Evolutionary conservation across 1,140 invertebrate genomes (phyloP).

Genomic region (Heliconius himera): DNA sequence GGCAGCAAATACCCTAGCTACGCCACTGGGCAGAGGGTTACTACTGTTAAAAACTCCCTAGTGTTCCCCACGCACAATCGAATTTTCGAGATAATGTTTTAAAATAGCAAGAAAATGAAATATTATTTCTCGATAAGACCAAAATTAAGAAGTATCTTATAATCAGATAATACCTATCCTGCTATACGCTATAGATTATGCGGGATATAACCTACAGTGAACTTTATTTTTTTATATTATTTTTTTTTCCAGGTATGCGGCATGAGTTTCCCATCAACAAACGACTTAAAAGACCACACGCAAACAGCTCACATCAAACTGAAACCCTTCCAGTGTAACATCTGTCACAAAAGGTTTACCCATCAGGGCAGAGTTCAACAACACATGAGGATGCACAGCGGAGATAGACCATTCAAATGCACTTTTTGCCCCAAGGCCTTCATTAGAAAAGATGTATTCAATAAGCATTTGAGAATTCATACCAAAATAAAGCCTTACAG

Average conservation of each 20-base stretch:
- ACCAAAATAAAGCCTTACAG: slow-evolving; percentile 83
- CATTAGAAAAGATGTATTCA: slow-evolving; percentile 86
- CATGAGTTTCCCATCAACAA: slow-evolving; percentile 46
- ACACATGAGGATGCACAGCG: slow-evolving; percentile 83
- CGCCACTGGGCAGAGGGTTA: too few species aligned
- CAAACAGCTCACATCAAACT: slow-evolving; percentile 73
- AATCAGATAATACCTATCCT: too few species aligned
- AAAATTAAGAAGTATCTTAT: too few species aligned
- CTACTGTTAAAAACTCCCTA: too few species aligned
- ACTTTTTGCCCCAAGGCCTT: slow-evolving; percentile 92
- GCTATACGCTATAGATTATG: too few species aligned
- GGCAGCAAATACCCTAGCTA: too few species aligned
- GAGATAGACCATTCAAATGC: slow-evolving; percentile 92
- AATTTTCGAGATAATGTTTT: too few species aligned
- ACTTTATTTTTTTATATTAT: too few species aligned
- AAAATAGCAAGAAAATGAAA: too few species aligned
- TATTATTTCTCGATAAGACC: too few species aligned
- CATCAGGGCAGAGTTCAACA: slow-evolving; percentile 70
- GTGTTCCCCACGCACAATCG: too few species aligned
- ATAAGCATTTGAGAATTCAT: slow-evolving; percentile 85
- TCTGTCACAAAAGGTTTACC: slow-evolving; percentile 73
- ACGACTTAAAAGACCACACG: slow-evolving; percentile 73
- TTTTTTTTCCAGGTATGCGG: slow-evolving; percentile 43
- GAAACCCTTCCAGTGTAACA: slow-evolving; percentile 64
- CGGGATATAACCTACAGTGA: neutral